Conservation (phyloP, 1,140 invertebrate species). For the Chrysomallon squamiferum region DNA sequence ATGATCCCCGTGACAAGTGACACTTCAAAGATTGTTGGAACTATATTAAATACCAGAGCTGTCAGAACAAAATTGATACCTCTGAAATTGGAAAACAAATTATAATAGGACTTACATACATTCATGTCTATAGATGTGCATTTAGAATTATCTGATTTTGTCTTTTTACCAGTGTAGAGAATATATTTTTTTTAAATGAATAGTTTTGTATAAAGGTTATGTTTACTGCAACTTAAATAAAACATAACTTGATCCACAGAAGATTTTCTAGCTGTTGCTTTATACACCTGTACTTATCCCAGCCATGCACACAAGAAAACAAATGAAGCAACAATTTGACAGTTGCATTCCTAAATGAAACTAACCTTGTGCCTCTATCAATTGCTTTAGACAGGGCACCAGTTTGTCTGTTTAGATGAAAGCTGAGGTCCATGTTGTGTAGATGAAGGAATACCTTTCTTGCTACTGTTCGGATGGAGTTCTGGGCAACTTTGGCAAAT, state of each 20-base stretch:
- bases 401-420: slow-evolving; percentile 94
- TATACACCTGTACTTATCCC: no score
- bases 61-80: slow-evolving; percentile 97
- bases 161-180: no score
- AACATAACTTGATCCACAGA: no score
- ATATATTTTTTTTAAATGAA: no score
- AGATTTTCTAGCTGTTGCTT: no score
- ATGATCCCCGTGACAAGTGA: slow-evolving; percentile 88
- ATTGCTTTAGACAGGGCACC: slow-evolving; percentile 82
- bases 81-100: slow-evolving; percentile 65
- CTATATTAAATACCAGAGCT: slow-evolving; percentile 97
- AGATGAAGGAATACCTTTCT: slow-evolving; percentile 97
- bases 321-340: no score
- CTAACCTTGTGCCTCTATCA: slow-evolving; percentile 68
- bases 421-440: slow-evolving; percentile 92
- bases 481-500: slow-evolving; percentile 97
- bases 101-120: background rate
- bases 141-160: no score
- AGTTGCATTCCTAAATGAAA: no score
- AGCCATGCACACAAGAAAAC: no score
- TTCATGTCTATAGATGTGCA: background rate
- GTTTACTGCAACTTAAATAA: no score
- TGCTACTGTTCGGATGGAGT: slow-evolving; percentile 93
- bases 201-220: no score
- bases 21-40: slow-evolving; percentile 96